Conservation (phyloP, 2,113 vertebrate genomes). For the Cyanocitta stelleri region DNA sequence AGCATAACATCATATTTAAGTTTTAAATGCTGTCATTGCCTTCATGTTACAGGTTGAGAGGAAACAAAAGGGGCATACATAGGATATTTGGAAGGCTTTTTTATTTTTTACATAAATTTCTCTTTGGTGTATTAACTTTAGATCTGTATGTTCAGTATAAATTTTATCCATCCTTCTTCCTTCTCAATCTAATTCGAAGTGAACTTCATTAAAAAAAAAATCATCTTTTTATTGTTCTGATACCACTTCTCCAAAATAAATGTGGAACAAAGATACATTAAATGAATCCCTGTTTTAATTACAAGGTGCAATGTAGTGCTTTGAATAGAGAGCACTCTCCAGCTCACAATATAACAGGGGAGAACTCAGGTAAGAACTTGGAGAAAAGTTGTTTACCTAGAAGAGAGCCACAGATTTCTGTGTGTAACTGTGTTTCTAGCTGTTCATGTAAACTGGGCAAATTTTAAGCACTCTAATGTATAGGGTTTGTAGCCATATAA, state of each 20-base stretch:
- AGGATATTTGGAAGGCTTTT: background rate
- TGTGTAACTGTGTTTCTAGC: background rate
- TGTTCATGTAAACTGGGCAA: background rate
- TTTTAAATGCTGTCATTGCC: background rate
- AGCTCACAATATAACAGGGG: background rate
- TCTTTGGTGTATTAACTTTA: background rate
- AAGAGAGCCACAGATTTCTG: background rate
- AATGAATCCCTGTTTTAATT: background rate
- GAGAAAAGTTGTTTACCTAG: background rate
- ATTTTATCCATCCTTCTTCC: background rate
- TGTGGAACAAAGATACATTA: background rate
- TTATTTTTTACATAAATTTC: background rate
- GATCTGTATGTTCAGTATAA: background rate
- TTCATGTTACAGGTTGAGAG: background rate
- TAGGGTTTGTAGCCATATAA: background rate
- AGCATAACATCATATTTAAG: background rate
- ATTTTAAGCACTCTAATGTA: background rate
- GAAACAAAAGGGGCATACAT: background rate
- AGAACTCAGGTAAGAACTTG: background rate
- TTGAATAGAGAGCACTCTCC: background rate
- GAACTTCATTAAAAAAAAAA: background rate
- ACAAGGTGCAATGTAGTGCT: background rate
- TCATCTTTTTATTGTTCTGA: background rate
- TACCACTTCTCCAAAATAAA: background rate
- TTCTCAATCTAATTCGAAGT: background rate